Evolutionary conservation across 2,113 vertebrate species (phyloP).

Genomic region (Melozone crissalis): DNA sequence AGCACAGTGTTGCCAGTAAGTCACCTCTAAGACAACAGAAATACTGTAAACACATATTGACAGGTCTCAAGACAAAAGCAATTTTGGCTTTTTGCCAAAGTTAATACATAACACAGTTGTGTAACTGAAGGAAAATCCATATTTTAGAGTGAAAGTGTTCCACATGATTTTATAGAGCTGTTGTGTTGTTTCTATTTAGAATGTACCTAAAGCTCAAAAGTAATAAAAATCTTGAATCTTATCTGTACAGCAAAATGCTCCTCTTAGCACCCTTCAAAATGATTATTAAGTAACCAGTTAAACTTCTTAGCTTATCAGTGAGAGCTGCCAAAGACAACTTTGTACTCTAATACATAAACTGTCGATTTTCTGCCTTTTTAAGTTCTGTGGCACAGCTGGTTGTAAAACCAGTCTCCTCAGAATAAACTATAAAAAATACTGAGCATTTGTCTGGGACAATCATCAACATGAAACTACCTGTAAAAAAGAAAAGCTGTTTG

Average conservation of each 20-base stretch:
- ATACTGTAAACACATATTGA: background rate
- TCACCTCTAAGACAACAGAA: background rate
- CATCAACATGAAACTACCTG: background rate
- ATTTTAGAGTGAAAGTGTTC: background rate
- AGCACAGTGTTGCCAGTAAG: background rate
- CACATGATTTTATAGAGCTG: background rate
- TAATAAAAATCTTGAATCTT: background rate
- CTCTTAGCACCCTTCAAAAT: background rate
- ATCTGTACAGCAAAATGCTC: background rate
- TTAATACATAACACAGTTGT: background rate
- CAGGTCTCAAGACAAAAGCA: background rate
- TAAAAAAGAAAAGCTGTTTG: background rate
- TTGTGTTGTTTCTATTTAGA: background rate
- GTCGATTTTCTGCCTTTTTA: background rate
- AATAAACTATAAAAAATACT: background rate
- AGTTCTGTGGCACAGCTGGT: background rate
- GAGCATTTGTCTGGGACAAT: background rate
- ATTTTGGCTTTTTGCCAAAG: background rate
- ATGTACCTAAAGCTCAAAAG: background rate
- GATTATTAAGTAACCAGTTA: background rate
- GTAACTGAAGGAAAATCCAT: background rate
- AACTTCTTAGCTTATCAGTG: background rate
- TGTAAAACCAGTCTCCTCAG: background rate
- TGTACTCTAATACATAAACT: background rate
- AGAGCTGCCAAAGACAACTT: background rate